Evolutionary conservation across 1,140 invertebrate species (phyloP), one percentile per base, ranked within the genome.

Genomic region (Oedothorax gibbosus): DNA sequence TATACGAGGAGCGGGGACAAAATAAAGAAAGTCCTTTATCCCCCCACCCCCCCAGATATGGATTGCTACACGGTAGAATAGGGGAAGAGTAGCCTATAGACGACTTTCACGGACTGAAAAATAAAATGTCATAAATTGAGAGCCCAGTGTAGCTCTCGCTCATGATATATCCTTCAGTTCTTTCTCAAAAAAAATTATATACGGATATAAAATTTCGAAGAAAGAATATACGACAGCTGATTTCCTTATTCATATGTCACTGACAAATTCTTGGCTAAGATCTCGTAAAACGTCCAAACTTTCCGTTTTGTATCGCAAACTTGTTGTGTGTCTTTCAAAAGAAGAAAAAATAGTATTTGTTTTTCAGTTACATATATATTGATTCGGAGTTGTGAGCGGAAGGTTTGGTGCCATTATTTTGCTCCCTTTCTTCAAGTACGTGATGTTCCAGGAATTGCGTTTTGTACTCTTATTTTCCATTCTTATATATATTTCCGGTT

Each of bases 241-340:
- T 84, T 75, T 84, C 62, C 81, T 84, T 76, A 84, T 84, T 75
- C 81, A 84, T 84, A 72, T 57, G 72, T 84, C 81, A 75, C 71
- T 84, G 81, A 84, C 81, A 84, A 84, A 84, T 84, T 84, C 66
- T 76, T 84, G 81, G 81, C 81, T 66, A 65, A 66, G 81, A 66
- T 18, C 62, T 84, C 72, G 60, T 75, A 84, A 84, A 75, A 56
- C 12, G 81, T 84, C 62, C 35, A 84, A 84, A 75, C 81, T 82
- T 82, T 84, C 60, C 62, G 53, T 62, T 73, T 66, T 15, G 81
- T 51, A 53, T 65, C 69, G 35, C 66, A 82, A 82, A 72, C 77
- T 79, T 82, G 68, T 71, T 81, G 78, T 81, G 54, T 80, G 18
- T 57, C 54, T 60, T 60, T 60, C 54, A 21, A 14, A 75, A 60